Base-by-base conservation (phyloP, 1,140 invertebrate species). In the Leptopilina clavipes region DNA sequence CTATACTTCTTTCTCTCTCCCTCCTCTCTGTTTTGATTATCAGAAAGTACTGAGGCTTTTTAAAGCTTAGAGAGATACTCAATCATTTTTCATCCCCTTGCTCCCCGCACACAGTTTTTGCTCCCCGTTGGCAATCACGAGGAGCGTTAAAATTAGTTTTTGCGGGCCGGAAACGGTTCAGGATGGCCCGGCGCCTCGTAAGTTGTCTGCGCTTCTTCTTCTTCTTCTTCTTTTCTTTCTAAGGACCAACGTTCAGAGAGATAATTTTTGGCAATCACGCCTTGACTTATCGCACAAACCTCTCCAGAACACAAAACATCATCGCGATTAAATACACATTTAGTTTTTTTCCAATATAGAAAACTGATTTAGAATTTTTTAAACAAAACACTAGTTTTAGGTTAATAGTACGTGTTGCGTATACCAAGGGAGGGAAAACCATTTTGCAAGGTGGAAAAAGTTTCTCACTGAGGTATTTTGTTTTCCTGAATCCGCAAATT, bases 81-180 rank as follows among this genome's bases (percentile, higher is more conserved):
- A 65, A 65, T 65, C 59, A 65, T 65, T 31, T 65, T 65, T 65
- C 19, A 31, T 7, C 11, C 56, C 25, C 25, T 31, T 65, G 0
- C 37, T 40, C 37, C 3, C 59, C 22, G 14, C 25, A 11, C 3
- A 44, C 25, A 1, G 11, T 25, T 65, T 65, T 65, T 31, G 14
- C n/a, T 65, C 7, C 14, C 22, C 22, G 7, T 37, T 31, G 59
- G 59, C 59, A 65, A 65, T 65, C 59, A 65, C 31, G 59, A 22
- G 59, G 25, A 65, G 22, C 59, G 59, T 65, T 65, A 65, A 65
- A 65, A 65, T 65, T 65, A 65, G 59, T 65, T 65, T 65, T 65
- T 65, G 59, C 59, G 14, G 59, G 59, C 59, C 59, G 59, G 59
- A 65, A 65, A 37, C 22, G 19, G 25, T 65, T 22, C 59, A 65